Base-by-base conservation (phyloP, 1,140 invertebrate genomes). In the Drosophila yakuba region DNA sequence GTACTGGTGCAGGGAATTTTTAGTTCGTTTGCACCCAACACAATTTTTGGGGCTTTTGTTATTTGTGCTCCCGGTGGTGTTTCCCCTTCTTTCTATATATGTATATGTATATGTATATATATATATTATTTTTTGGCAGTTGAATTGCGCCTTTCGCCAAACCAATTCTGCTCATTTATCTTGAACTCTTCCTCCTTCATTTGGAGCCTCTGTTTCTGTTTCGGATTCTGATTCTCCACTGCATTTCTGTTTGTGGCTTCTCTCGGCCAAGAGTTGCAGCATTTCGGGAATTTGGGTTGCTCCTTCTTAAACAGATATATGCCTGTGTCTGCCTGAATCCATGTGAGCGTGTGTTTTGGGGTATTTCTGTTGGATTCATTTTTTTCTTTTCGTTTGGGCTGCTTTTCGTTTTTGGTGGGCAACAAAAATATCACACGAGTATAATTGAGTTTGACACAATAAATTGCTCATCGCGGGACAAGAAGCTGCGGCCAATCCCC, bases 381-480 rank as follows among this genome's bases (percentile, higher is more conserved):
- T 62, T 54, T 56, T 32, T 62, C 57, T 50, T 47, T 81, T 60
- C 69, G 44, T 61, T 51, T 50, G 25, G 12, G 47, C 7, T 74
- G 20, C 25, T 51, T 74, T 63, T 73, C 39, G 57, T 77, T 68
- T 80, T 84, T 74, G 76, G 76, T 74, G 77, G 85, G 64, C 84
- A 83, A 89, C 84, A 84, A 84, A 88, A 88, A 88, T 88, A 88
- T 88, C 84, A 88, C 84, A 88, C 84, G 84, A 88, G 89, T 91
- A 91, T 91, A 91, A 91, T 91, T 91, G 89, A 91, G 90, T 91
- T 91, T 91, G 90, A 91, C 90, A 91, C 90, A 91, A 91, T 91
- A 91, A 91, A 91, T 91, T 91, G 90, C 89, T 91, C 89, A 91
- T 85, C 89, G 76, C 80, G 67, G 68, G 71, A 82, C 74, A 61